phyloP scores from a whole-genome alignment of 2,113 vertebrate species.

The Cheilinus undulatus region DNA sequence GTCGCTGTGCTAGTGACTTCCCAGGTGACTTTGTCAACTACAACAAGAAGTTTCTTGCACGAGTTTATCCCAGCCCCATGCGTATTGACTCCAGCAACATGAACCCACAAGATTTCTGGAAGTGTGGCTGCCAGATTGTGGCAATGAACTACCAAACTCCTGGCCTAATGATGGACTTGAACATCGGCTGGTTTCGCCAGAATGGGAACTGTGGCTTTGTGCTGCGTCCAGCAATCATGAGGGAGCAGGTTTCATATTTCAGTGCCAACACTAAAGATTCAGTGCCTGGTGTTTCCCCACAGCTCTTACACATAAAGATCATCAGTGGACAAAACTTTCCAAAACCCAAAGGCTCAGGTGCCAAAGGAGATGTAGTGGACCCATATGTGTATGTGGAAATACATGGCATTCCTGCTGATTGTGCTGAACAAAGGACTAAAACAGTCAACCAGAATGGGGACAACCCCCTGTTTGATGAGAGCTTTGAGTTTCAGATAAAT shows the following conservation, averaged over 20 bases:
- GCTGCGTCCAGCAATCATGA: slow-evolving; percentile 96
- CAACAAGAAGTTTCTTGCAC: slow-evolving; percentile 94
- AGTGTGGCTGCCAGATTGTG: slow-evolving; percentile 98
- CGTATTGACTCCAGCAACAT: slow-evolving; percentile 99
- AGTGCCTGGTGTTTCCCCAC: slow-evolving; percentile 95
- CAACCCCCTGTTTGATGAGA: slow-evolving; percentile 97
- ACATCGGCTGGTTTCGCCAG: slow-evolving; percentile 97
- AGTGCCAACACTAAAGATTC: slow-evolving; percentile 98
- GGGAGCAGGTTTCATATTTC: slow-evolving; percentile 97
- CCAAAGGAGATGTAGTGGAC: slow-evolving; percentile 97
- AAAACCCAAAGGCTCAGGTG: slow-evolving; percentile 97
- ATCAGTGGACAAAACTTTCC: slow-evolving; percentile 98
- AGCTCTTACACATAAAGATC: slow-evolving; percentile 97
- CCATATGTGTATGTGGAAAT: slow-evolving; percentile 98
- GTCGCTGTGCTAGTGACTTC: slow-evolving; percentile 91
- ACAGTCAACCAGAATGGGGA: slow-evolving; percentile 96
- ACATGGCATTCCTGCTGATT: slow-evolving; percentile 97
- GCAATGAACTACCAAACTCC: slow-evolving; percentile 99
- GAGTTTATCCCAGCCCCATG: slow-evolving; percentile 97
- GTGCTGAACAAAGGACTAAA: slow-evolving; percentile 96
- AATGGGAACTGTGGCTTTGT: slow-evolving; percentile 98
- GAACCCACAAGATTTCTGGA: slow-evolving; percentile 99
- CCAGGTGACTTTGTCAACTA: slow-evolving; percentile 98
- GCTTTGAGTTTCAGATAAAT: slow-evolving; percentile 98
- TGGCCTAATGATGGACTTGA: slow-evolving; percentile 98